Conservation (phyloP, 2,797 vertebrate species). For the Lithobates pipiens region DNA sequence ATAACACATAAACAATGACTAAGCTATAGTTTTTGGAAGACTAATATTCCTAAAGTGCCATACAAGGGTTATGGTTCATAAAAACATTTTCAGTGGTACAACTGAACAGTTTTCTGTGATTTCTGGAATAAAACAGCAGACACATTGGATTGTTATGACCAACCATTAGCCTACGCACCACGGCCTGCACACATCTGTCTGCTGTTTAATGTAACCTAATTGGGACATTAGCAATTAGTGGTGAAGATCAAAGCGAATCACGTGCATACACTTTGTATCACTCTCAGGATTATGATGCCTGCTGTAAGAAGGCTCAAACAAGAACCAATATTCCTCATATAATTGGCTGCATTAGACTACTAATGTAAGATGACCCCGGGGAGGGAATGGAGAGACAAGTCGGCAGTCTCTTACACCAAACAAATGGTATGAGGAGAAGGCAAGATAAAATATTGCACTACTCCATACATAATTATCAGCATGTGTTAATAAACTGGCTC, state of each 20-base stretch:
- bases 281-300: conserved; percentile 55
- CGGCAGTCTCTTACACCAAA: conserved; percentile 30
- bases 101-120: background rate
- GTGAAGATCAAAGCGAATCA: conserved; percentile 62
- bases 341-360: conserved; percentile 60
- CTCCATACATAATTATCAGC: conserved; percentile 20
- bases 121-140: conserved; percentile 6
- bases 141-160: conserved; percentile 43
- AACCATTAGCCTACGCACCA: conserved; percentile 33
- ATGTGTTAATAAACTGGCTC: conserved; percentile 23
- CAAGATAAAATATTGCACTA: background rate
- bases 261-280: conserved; percentile 54
- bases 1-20: background rate
- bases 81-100: conserved; percentile 3
- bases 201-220: conserved; percentile 60
- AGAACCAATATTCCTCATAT: conserved; percentile 59
- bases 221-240: conserved; percentile 61
- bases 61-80: background rate
- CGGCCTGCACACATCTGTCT: conserved; percentile 51
- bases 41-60: background rate
- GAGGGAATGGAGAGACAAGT: conserved; percentile 48
- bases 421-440: conserved; percentile 21
- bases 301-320: conserved; percentile 55
- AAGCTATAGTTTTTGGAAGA: background rate
- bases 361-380: conserved; percentile 58